Base-by-base conservation (phyloP, 2,888 invertebrate species). In the Terebella lapidaria region DNA sequence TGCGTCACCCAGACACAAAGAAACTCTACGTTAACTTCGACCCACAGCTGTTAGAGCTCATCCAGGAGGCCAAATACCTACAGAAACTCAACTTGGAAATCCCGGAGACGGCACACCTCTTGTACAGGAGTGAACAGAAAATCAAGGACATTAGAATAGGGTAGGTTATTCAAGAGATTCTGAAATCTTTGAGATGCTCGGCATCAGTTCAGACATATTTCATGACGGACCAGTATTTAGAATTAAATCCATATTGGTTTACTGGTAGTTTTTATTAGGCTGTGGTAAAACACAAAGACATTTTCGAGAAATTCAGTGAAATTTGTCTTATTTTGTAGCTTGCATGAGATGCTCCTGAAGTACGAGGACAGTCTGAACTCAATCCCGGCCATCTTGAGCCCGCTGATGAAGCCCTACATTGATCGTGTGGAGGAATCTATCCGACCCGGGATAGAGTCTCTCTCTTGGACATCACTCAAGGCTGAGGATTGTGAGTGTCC, bases 401-500 rank as follows among this genome's bases (percentile, higher is more conserved):
- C 94, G 24, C 83, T 95, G 58, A 88, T 95, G 76, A 84, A 94
- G 56, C 94, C 94, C 0, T 94, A 92, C 83, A 84, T 92, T 64
- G 89, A 92, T 30, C 87, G 89, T n/a, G 85, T 95, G 18, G 89
- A 92, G 1, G 88, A 89, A 10, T 86, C 91, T 67, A 83, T 95
- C 26, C 86, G 88, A 60, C 93, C 94, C 0, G 94, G 91, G 0
- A 82, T 94, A 24, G 86, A 85, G n/a, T 84, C 86, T 15, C 86
- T 95, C 26, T 89, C 89, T 45, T 96, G 96, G 96, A 91, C 92
- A 0, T 81, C 81, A 20, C 71, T 80, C 49, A 78, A 76, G 60
- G 72, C 79, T 18, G 70, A 72, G 86, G 89, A 70, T 84, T 88
- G 58, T 87, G 88, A 71, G 92, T 92, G 3, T 4, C 29, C n/a